These are phyloP conservation scores for Dastarcus helophoroides DNA, from an alignment of 2,888 invertebrate species.

Conservation along the genomic window DNA sequence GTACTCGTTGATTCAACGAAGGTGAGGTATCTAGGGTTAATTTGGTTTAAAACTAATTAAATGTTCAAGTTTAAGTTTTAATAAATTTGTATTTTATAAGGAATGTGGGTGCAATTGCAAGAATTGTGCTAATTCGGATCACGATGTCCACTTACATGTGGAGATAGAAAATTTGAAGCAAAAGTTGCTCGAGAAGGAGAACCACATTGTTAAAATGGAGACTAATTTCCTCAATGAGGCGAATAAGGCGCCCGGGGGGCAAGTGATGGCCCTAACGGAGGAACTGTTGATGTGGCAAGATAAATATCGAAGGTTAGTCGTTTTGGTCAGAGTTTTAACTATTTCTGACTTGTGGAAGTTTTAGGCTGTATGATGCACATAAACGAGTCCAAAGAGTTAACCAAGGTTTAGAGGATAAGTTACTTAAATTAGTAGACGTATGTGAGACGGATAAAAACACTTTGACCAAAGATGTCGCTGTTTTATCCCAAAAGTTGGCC, in stretches of 20 bases:
- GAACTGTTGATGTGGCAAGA: conserved; percentile 82
- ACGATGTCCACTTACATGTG: conserved; percentile 63
- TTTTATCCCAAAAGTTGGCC: conserved; percentile 68
- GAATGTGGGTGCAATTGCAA: conserved; percentile 51
- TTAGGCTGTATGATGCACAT: conserved; percentile 82
- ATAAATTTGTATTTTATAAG: conserved; percentile 30
- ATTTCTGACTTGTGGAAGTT: too few relatives aligned
- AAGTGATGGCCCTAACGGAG: conserved; percentile 67
- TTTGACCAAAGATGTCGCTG: conserved; percentile 77
- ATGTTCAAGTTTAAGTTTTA: too few relatives aligned
- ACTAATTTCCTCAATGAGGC: conserved; percentile 68
- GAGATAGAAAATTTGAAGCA: conserved; percentile 82
- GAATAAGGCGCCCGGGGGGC: conserved; percentile 46
- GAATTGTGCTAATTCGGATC: conserved; percentile 37
- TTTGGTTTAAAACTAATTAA: too few relatives aligned
- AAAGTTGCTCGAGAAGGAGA: conserved; percentile 68
- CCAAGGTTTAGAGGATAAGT: conserved; percentile 88
- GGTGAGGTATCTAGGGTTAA: too few relatives aligned
- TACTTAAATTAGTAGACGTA: conserved; percentile 82
- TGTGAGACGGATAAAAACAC: conserved; percentile 82
- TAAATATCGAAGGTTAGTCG: conserved; percentile 69
- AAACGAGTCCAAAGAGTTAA: conserved; percentile 89
- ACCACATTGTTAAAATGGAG: conserved; percentile 76
- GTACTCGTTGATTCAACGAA: too few relatives aligned
- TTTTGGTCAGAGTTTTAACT: too few relatives aligned